Evolutionary conservation across 2,113 vertebrate genomes (phyloP), one percentile per base, ranked within the genome.

Genomic region (Brachionichthys hirsutus): DNA sequence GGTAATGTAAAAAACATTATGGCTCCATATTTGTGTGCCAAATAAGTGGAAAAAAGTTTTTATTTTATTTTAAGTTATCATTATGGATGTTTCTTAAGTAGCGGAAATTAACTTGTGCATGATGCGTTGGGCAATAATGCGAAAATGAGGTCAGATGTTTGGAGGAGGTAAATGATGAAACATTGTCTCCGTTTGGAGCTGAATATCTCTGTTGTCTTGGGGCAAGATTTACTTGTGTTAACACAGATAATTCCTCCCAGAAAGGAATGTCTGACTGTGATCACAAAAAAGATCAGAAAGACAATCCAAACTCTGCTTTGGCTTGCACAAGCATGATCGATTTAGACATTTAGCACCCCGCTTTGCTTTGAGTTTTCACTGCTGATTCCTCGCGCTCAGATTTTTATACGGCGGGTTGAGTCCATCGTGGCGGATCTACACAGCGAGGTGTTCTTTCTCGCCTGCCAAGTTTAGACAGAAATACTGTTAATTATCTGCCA

Each of bases 151-250:
- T 47, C 8, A 19, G 12, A 40, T 55, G 24, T 54, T 19, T 38
- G 13, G 40, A 45, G 15, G 8, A 45, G 38, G 7, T 19, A 15
- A 3, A 30, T 30, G 24, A 30, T 30, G 24, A 30, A 30, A 30
- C 8, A 30, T 30, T 41, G 60, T 54, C 22, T 36, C n/a, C 15
- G 20, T 17, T 3, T 16, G 2, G 24, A 54, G 12, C 13, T 1
- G 38, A 70, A 18, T 12, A 58, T 43, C 38, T 52, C 53, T 56
- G 56, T 7, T 50, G 20, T 22, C 24, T 30, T 22, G 3, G 30
- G 50, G 5, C 55, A 58, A 60, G 47, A 35, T 58, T 53, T 53
- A 61, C 53, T 60, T 9, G 9, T 54, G 63, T 51, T 65, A 60
- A 20, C 42, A 55, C 50, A 34, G 49, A 59, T 9, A 38, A 50